phyloP scores from a whole-genome alignment of 2,113 vertebrate genomes.

The Gadus chalcogrammus region DNA sequence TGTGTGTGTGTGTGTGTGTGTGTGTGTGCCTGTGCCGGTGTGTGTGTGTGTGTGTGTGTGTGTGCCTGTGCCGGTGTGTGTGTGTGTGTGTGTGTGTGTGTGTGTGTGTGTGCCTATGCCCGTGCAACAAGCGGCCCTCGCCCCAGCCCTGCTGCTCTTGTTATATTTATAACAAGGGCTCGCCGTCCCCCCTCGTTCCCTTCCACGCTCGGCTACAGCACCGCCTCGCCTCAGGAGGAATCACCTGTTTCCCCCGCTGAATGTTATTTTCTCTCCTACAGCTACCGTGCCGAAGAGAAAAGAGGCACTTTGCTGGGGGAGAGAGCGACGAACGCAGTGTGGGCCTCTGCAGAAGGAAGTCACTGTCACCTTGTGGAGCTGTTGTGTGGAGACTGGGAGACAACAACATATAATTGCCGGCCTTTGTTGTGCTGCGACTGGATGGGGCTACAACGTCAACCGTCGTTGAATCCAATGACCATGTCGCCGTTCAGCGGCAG shows the following conservation, averaged over 20 bases:
- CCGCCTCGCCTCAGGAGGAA: background rate
- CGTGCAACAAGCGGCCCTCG: constrained; percentile 52
- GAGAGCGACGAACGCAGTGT: background rate
- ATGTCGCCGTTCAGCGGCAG: constrained; percentile 1
- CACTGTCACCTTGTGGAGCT: no score
- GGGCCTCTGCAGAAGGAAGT: no score
- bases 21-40: background rate
- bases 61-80: constrained; percentile 5
- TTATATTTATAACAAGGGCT: constrained; percentile 59
- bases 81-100: no score
- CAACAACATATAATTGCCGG: no score
- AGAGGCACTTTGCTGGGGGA: background rate
- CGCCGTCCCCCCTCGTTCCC: constrained; percentile 25
- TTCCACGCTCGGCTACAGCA: constrained; percentile 30
- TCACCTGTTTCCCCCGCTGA: background rate
- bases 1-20: constrained; percentile 12
- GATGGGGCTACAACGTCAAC: no score
- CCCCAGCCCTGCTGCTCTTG: constrained; percentile 43
- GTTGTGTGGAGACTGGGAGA: no score
- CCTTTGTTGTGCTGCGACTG: no score
- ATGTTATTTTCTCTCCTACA: background rate
- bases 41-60: constrained; percentile 11
- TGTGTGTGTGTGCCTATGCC: background rate
- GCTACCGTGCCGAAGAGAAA: background rate
- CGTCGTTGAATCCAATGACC: no score